Evolutionary conservation across 2,797 vertebrate species (phyloP), one percentile per base, ranked within the genome.

Genomic region (Gobio occitaniae): DNA sequence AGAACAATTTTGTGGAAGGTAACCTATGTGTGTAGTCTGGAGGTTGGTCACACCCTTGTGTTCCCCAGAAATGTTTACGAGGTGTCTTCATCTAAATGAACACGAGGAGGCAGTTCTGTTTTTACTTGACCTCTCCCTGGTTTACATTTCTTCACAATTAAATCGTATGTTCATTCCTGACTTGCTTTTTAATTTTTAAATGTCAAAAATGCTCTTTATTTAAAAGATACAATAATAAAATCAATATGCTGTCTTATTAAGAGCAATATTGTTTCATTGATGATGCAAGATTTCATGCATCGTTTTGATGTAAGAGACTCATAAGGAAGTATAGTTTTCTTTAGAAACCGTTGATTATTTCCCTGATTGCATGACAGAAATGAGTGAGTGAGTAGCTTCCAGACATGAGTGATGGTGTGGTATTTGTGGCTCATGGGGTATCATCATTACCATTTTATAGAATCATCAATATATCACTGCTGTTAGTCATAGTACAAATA

Each of bases 401-500:
- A 38, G 44, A 82, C 25, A 48, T 36, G n/a, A 72, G 47, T 52
- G 9, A 48, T 75, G 10, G 4, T 74, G 72, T 84, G 85, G 78
- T 47, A 38, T 68, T 5, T 69, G 72, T 69, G 68, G 66, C 50
- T 78, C 32, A 65, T 68, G 13, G 19, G 11, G 11, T 74, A 78
- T 47, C 44, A 78, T 47, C 44, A 25, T 82, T 15, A 72, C 56
- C 10, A 36, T 54, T 0, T 44, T 44, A 61, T 32, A 66, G 78
- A 70, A 44, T 50, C 59, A 47, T 56, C 4, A 15, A 47, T 54
- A 11, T 44, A n/a, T 59, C 44, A 75, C n/a, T 69, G 16, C n/a
- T 47, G 63, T 25, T 50, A 76, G 29, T 80, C 80, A 77, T 80
- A 52, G 56, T 41, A 56, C 29, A 78, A 83, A 79, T 71, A 2